A percentile compares a stretch with the other conserved stretches of the same genome.
Evolutionary conservation across 1,140 invertebrate species (phyloP).

Genomic region (Panagrolaimus sp.): DNA sequence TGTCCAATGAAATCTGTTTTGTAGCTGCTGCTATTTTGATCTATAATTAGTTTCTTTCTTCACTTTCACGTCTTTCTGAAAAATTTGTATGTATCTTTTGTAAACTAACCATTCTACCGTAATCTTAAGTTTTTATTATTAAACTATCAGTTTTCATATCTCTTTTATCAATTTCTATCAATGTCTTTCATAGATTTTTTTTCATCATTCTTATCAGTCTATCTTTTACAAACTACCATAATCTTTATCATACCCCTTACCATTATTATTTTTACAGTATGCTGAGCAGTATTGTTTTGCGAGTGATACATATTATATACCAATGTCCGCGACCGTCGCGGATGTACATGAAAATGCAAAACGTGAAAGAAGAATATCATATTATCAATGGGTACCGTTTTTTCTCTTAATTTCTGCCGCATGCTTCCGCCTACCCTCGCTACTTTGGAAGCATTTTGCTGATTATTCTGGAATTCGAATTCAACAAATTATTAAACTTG

Average conservation of each 20-base stretch:
- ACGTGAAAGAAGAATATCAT: slow-evolving; percentile 39
- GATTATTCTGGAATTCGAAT: slow-evolving; percentile 28
- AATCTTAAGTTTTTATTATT: too few species aligned
- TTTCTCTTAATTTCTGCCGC: slow-evolving; percentile 57
- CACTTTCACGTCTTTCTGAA: too few species aligned
- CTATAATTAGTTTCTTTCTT: too few species aligned
- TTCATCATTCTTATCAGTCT: too few species aligned
- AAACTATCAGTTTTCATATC: too few species aligned
- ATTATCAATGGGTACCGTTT: slow-evolving; percentile 60
- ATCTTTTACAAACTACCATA: neutral
- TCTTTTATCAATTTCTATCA: too few species aligned
- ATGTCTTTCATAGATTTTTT: too few species aligned
- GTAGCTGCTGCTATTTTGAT: too few species aligned
- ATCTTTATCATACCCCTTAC: neutral
- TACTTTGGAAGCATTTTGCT: slow-evolving; percentile 56
- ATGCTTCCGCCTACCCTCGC: slow-evolving; percentile 58
- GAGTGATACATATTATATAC: slow-evolving; percentile 43
- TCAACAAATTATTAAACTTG: slow-evolving; percentile 36
- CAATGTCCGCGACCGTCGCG: slow-evolving; percentile 31
- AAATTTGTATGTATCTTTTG: too few species aligned
- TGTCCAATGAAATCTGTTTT: too few species aligned
- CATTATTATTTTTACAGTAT: slow-evolving; percentile 31
- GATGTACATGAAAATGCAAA: slow-evolving; percentile 24
- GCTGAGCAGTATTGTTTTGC: slow-evolving; percentile 44
- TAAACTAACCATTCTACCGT: too few species aligned